A percentile compares a stretch with the other conserved stretches of the same genome.
phyloP scores from a whole-genome alignment of 2,113 vertebrate genomes.

The Leucosticte australis region DNA sequence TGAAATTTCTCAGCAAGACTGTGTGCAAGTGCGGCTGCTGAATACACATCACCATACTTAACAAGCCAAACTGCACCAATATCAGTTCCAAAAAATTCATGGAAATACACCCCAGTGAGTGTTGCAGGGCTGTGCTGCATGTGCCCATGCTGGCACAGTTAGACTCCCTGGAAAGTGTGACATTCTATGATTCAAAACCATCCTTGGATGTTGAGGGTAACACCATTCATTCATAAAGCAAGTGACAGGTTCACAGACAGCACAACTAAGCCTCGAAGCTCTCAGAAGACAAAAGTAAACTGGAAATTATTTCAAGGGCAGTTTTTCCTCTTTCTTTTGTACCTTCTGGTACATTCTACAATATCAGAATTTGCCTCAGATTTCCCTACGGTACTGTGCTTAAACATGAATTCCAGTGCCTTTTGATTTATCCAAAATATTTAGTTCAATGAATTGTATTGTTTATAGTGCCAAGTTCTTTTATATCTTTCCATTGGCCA shows the following conservation, averaged over 20 bases:
- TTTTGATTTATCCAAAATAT: constrained; percentile 20
- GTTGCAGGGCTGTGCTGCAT: not conserved
- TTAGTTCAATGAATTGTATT: not conserved
- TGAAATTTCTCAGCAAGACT: not conserved
- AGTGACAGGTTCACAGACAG: not conserved
- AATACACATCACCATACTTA: not conserved
- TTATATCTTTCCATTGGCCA: constrained; percentile 20
- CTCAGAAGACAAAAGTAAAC: not conserved
- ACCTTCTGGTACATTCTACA: not conserved
- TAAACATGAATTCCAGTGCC: not conserved
- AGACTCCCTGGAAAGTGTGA: not conserved
- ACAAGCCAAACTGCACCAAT: not conserved
- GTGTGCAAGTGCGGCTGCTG: not conserved
- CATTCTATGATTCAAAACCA: not conserved
- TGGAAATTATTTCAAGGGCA: not conserved
- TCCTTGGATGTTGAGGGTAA: not conserved
- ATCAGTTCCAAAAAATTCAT: not conserved
- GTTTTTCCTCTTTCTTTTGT: not conserved
- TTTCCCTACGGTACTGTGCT: not conserved
- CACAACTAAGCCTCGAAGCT: not conserved
- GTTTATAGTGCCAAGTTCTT: constrained; percentile 25
- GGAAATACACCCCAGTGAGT: accelerated
- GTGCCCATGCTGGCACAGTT: not conserved
- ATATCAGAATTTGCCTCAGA: not conserved
- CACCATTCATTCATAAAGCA: not conserved